Percentiles rank a stretch among this genome's conserved stretches.
Evolutionary conservation across 2,888 invertebrate genomes (phyloP).

Genomic region (Synergus itoensis): DNA sequence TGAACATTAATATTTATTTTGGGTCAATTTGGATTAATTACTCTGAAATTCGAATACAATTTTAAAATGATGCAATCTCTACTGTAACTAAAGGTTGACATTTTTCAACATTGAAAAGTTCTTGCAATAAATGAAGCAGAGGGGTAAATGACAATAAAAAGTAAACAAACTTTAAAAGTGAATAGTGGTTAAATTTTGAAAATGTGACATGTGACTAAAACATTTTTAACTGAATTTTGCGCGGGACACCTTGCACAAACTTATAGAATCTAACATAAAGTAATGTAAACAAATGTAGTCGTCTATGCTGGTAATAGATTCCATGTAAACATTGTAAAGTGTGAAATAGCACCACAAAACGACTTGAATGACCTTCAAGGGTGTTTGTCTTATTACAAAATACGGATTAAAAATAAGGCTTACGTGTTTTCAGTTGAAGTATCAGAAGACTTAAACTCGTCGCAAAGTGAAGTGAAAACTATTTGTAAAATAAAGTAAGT

Average conservation of each 20-base stretch:
- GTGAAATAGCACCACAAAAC: neutral
- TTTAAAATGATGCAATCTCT: too few species aligned
- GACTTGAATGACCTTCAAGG: neutral
- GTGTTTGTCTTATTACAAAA: neutral
- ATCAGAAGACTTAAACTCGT: neutral
- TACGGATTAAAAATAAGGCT: slow-evolving; percentile 5
- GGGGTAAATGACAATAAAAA: neutral
- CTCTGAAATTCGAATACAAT: too few species aligned
- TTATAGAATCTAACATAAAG: neutral
- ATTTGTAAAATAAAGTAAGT: slow-evolving; percentile 16
- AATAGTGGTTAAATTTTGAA: neutral
- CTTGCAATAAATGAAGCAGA: neutral
- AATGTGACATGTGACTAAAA: neutral
- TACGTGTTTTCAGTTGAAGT: slow-evolving; percentile 21
- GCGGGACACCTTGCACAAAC: neutral
- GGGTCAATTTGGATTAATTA: too few species aligned
- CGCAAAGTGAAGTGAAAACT: slow-evolving; percentile 12
- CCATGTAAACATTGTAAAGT: neutral
- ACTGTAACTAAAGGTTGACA: too few species aligned
- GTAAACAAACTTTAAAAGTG: neutral
- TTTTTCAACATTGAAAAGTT: too few species aligned
- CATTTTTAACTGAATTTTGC: neutral
- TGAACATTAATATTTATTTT: too few species aligned
- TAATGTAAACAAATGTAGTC: neutral
- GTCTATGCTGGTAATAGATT: neutral